A percentile compares a stretch with the other conserved stretches of the same genome.
These are phyloP conservation scores for Trachelus iudaicus DNA, from an alignment of 2,888 invertebrate genomes.

Conservation along the genomic window DNA sequence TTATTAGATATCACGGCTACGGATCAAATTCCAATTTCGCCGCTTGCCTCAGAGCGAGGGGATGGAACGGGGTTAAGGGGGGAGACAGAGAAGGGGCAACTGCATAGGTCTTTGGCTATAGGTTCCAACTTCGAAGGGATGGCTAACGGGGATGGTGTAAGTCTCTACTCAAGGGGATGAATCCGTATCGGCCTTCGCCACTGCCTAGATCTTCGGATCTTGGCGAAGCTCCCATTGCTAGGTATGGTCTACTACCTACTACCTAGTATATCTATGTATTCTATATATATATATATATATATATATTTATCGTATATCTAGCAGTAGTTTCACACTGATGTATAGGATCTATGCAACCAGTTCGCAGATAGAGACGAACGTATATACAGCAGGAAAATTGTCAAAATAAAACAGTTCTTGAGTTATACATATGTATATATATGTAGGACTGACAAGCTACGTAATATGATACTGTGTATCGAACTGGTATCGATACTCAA, in stretches of 20 bases:
- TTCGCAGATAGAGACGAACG: neutral
- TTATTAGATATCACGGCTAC: constrained; percentile 45
- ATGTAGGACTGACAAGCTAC: neutral
- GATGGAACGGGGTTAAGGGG: neutral
- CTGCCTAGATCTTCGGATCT: neutral
- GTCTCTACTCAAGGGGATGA: constrained; percentile 18
- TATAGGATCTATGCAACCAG: neutral
- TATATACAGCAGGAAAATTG: neutral
- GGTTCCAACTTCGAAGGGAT: neutral
- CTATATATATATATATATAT: too few relatives aligned
- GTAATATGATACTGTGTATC: neutral
- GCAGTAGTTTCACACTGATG: neutral
- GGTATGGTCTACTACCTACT: neutral
- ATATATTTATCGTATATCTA: neutral
- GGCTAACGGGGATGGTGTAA: neutral
- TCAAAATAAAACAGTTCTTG: neutral
- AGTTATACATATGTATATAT: too few relatives aligned
- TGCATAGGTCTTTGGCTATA: constrained; percentile 3
- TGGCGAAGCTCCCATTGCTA: neutral
- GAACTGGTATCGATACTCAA: constrained; percentile 16
- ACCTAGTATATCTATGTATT: neutral
- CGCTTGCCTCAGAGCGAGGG: neutral
- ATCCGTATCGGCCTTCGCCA: constrained; percentile 18
- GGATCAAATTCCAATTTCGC: constrained; percentile 50
- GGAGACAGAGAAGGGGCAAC: constrained; percentile 9